Evolutionary conservation across 2,888 invertebrate species (phyloP).

Genomic region (Lepeophtheirus nordmannii): DNA sequence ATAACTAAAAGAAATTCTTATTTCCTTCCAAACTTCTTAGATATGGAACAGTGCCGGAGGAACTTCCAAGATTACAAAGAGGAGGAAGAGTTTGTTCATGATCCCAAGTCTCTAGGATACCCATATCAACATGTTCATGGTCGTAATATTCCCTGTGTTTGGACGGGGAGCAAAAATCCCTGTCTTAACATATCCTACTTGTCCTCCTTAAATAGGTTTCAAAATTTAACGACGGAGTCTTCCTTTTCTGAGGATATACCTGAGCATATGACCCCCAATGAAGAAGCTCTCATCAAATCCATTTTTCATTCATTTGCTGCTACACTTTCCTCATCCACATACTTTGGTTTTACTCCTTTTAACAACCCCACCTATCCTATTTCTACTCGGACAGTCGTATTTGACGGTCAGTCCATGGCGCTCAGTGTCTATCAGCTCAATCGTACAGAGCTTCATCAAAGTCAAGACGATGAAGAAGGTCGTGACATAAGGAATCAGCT

Average conservation of each 20-base stretch:
- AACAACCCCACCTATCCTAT: conserved; percentile 82
- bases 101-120: conserved; percentile 49
- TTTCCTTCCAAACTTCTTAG: conserved; percentile 49
- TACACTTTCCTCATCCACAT: conserved; percentile 59
- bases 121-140: conserved; percentile 44
- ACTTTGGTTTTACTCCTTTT: conserved; percentile 64
- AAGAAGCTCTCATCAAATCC: conserved; percentile 55
- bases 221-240: conserved; percentile 34
- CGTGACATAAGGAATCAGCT: neutral
- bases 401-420: conserved; percentile 71
- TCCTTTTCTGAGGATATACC: conserved; percentile 29
- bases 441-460: conserved; percentile 52
- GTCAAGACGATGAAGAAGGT: conserved; percentile 38
- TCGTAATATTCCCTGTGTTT: conserved; percentile 55
- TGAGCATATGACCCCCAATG: conserved; percentile 41
- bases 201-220: conserved; percentile 27
- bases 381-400: conserved; percentile 68
- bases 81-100: conserved; percentile 32
- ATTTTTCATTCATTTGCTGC: conserved; percentile 64
- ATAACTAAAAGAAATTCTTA: conserved; percentile 50
- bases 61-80: conserved; percentile 28
- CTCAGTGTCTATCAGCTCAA: conserved; percentile 85
- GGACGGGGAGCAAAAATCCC: neutral
- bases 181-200: neutral
- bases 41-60: conserved; percentile 29